A percentile compares a stretch with the other conserved stretches of the same genome.
Evolutionary conservation across 2,797 vertebrate species (phyloP).

Genomic region (Phrynocephalus forsythii): DNA sequence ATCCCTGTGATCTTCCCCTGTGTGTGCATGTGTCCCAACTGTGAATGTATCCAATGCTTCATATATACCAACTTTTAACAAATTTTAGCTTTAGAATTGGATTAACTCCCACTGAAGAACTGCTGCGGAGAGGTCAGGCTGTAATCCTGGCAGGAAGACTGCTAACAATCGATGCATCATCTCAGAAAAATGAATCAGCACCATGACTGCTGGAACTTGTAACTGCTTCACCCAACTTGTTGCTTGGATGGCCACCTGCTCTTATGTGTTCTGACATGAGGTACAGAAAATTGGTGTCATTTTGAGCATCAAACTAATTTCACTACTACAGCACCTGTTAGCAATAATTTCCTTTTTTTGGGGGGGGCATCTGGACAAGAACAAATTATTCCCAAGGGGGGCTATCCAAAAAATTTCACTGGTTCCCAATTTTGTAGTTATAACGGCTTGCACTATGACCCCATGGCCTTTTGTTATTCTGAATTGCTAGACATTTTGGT

Average conservation of each 20-base stretch:
- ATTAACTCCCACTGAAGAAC: slow-evolving; percentile 35
- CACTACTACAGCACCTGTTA: slow-evolving; percentile 66
- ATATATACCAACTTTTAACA: neutral
- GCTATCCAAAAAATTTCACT: slow-evolving; percentile 40
- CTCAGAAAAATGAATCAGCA: slow-evolving; percentile 54
- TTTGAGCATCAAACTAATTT: slow-evolving; percentile 50
- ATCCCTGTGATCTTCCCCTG: neutral
- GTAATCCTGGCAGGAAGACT: slow-evolving; percentile 41
- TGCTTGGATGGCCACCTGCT: slow-evolving; percentile 44
- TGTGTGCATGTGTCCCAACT: neutral
- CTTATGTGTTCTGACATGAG: slow-evolving; percentile 42
- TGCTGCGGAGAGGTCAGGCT: slow-evolving; percentile 36
- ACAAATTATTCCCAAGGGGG: slow-evolving; percentile 48
- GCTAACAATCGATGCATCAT: slow-evolving; percentile 25
- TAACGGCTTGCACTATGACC: slow-evolving; percentile 32
- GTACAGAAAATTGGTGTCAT: slow-evolving; percentile 55
- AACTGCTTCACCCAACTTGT: slow-evolving; percentile 53
- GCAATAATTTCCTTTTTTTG: slow-evolving; percentile 54
- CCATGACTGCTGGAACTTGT: slow-evolving; percentile 49
- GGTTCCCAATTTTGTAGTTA: slow-evolving; percentile 37
- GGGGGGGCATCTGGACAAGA: slow-evolving; percentile 56
- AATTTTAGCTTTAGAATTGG: slow-evolving; percentile 52
- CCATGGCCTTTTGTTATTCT: slow-evolving; percentile 24
- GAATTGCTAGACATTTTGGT: slow-evolving; percentile 24
- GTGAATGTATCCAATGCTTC: neutral